Percentiles rank a stretch among this genome's conserved stretches.
Evolutionary conservation across 2,113 vertebrate species (phyloP).

Genomic region (Sturnira hondurensis): DNA sequence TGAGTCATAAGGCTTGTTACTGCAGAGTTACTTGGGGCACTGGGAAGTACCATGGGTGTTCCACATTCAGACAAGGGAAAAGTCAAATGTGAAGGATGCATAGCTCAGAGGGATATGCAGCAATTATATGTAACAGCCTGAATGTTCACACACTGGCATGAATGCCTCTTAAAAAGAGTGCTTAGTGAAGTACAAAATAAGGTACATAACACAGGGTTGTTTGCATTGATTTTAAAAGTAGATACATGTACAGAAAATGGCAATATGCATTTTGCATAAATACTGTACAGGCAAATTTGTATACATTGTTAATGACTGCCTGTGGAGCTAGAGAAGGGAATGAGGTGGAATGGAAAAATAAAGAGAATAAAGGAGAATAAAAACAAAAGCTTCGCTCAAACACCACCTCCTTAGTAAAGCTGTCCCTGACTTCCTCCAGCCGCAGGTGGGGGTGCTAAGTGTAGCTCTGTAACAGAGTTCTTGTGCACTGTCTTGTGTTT

Average conservation of each 20-base stretch:
- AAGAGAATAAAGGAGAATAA: background rate
- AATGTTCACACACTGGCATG: background rate
- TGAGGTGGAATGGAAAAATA: background rate
- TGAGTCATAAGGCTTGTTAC: too few relatives aligned
- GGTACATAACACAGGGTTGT: background rate
- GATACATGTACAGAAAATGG: background rate
- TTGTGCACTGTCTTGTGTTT: background rate
- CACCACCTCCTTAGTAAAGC: background rate
- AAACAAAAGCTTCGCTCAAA: background rate
- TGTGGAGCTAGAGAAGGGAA: background rate
- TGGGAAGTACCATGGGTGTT: background rate
- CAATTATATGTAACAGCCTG: background rate
- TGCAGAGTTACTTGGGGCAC: background rate
- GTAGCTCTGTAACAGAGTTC: rapidly evolving
- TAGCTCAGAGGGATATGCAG: rapidly evolving
- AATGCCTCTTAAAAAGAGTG: background rate
- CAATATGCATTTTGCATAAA: background rate
- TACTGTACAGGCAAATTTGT: background rate
- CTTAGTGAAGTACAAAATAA: background rate
- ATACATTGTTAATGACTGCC: background rate
- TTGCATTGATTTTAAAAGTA: background rate
- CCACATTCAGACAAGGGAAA: background rate
- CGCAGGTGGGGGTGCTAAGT: rapidly evolving
- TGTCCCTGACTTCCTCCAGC: rapidly evolving
- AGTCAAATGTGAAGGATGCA: too few relatives aligned